A percentile compares a stretch with the other conserved stretches of the same genome.
Conservation (phyloP, 2,888 invertebrate genomes). For the Dioctria rufipes region DNA sequence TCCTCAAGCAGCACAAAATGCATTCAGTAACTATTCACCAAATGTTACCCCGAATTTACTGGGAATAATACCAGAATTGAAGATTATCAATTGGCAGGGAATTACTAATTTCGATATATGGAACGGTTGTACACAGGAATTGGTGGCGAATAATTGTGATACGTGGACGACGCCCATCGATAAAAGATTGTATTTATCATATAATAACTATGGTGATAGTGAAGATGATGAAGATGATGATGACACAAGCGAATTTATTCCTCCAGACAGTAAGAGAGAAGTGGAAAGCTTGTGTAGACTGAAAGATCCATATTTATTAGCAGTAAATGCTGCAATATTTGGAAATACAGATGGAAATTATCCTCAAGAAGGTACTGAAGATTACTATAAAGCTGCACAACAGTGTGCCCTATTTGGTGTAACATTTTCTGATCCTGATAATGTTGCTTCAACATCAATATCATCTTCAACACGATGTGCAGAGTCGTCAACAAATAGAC, state of each 20-base stretch:
- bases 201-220: not conserved
- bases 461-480: no score
- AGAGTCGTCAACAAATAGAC: not conserved
- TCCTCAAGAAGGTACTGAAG: conserved; percentile 63
- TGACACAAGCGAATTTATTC: not conserved
- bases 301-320: conserved; percentile 61
- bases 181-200: not conserved
- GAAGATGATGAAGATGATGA: not conserved
- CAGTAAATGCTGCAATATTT: conserved; percentile 65
- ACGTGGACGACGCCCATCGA: not conserved
- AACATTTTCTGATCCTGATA: not conserved
- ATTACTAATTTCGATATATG: not conserved
- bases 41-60: not conserved
- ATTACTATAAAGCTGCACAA: conserved; percentile 67
- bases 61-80: not conserved
- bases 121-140: not conserved
- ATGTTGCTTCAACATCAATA: no score
- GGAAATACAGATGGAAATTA: conserved; percentile 62
- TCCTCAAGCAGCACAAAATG: not conserved
- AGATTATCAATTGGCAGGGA: not conserved
- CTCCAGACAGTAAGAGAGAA: conserved; percentile 12
- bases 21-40: not conserved
- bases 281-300: conserved; percentile 30
- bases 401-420: conserved; percentile 65
- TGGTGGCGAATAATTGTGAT: not conserved